These are phyloP conservation scores for Corapipo altera DNA, from an alignment of 2,113 vertebrate species.

Conservation along the genomic window DNA sequence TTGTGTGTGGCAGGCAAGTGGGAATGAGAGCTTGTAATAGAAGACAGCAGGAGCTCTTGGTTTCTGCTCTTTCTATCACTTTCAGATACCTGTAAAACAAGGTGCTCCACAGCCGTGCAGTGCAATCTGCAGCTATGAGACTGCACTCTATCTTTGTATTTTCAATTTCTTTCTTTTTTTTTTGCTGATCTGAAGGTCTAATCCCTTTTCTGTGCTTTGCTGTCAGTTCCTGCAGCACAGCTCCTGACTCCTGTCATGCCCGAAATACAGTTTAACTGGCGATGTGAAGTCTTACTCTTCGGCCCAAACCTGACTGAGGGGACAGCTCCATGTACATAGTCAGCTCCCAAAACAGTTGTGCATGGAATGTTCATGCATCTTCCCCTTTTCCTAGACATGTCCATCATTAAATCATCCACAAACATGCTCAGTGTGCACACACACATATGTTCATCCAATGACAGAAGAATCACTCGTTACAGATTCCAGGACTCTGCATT, in stretches of 20 bases:
- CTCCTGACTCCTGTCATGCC: not conserved
- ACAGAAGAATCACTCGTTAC: not conserved
- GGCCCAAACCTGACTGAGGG: not conserved
- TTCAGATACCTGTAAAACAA: not conserved
- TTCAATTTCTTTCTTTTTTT: not conserved
- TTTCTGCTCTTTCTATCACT: not conserved
- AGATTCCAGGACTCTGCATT: not conserved
- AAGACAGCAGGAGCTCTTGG: not conserved
- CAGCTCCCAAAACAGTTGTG: not conserved
- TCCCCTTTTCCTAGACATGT: not conserved
- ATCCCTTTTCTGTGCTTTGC: not conserved
- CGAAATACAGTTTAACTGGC: not conserved
- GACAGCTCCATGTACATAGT: not conserved
- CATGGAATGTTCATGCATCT: not conserved
- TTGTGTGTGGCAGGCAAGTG: not conserved
- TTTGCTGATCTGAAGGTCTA: not conserved
- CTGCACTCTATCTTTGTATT: not conserved
- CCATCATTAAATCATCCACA: not conserved
- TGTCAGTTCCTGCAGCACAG: not conserved
- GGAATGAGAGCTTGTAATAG: not conserved
- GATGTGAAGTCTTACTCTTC: not conserved
- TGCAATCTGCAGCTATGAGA: not conserved
- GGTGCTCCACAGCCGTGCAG: not conserved
- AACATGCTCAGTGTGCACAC: not conserved
- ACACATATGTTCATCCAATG: not conserved